These are phyloP conservation scores for Callipepla squamata DNA, from an alignment of 2,113 vertebrate genomes.

Conservation along the genomic window DNA sequence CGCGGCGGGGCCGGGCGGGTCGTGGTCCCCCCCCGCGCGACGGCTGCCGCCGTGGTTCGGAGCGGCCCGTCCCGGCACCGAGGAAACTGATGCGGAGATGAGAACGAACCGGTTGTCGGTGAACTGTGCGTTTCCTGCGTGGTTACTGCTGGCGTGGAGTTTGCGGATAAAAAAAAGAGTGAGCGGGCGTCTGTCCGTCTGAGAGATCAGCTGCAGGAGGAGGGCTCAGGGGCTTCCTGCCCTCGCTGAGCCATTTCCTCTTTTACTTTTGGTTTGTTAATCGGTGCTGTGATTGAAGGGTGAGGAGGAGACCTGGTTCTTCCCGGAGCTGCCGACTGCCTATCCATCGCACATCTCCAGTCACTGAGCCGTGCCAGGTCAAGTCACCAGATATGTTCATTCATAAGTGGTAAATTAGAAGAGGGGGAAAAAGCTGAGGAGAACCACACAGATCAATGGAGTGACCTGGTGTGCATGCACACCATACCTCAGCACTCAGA, in stretches of 20 bases:
- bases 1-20: no score
- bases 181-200: background rate
- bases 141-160: background rate
- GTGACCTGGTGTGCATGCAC: no score
- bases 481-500: no score
- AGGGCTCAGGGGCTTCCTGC: slow-evolving; percentile 8
- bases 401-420: no score
- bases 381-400: no score
- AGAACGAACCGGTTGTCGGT: background rate
- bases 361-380: no score
- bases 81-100: background rate
- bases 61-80: no score
- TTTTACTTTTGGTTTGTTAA: slow-evolving; percentile 28
- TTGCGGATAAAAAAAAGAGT: background rate
- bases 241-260: slow-evolving; percentile 1
- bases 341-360: no score
- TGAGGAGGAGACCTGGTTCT: background rate
- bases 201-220: background rate
- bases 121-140: background rate
- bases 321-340: background rate
- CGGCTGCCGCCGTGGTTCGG: no score
- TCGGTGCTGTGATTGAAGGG: slow-evolving; percentile 30
- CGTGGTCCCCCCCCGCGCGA: no score
- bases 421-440: no score
- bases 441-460: no score